Evolutionary conservation across 2,113 vertebrate species (phyloP).

Genomic region (Brienomyrus brachyistius): DNA sequence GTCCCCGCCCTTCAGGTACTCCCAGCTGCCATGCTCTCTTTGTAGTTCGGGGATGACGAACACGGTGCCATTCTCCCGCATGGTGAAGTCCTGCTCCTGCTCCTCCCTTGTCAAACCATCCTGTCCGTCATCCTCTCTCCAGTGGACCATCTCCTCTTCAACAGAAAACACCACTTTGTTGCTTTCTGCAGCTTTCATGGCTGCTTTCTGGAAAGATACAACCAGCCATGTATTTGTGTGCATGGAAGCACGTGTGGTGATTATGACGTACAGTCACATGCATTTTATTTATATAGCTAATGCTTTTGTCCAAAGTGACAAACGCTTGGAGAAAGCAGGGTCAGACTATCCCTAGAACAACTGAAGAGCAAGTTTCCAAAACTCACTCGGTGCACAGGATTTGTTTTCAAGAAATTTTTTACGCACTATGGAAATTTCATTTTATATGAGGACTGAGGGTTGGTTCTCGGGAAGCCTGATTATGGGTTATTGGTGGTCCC

Average conservation of each 20-base stretch:
- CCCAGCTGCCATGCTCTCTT: conserved; percentile 38
- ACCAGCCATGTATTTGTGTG: neutral
- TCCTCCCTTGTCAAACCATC: conserved; percentile 29
- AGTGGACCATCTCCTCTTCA: conserved; percentile 42
- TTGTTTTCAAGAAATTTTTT: neutral
- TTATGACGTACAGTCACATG: neutral
- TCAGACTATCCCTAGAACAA: neutral
- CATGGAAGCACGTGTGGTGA: neutral
- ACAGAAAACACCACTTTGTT: conserved; percentile 39
- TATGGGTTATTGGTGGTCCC: neutral
- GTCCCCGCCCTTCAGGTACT: conserved; percentile 39
- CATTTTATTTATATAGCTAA: neutral
- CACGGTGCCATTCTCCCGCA: conserved; percentile 56
- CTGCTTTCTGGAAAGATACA: conserved; percentile 36
- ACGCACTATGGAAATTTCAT: neutral
- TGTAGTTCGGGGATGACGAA: conserved; percentile 56
- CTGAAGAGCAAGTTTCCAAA: neutral
- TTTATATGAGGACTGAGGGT: no score
- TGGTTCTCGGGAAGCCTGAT: neutral
- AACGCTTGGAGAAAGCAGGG: neutral
- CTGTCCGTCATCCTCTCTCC: conserved; percentile 30
- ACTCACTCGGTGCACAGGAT: neutral
- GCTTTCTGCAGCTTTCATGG: conserved; percentile 29
- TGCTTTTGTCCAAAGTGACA: neutral
- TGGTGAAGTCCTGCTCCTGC: conserved; percentile 33